phyloP scores from a whole-genome alignment of 2,888 invertebrate species.

The Taenaris catops region DNA sequence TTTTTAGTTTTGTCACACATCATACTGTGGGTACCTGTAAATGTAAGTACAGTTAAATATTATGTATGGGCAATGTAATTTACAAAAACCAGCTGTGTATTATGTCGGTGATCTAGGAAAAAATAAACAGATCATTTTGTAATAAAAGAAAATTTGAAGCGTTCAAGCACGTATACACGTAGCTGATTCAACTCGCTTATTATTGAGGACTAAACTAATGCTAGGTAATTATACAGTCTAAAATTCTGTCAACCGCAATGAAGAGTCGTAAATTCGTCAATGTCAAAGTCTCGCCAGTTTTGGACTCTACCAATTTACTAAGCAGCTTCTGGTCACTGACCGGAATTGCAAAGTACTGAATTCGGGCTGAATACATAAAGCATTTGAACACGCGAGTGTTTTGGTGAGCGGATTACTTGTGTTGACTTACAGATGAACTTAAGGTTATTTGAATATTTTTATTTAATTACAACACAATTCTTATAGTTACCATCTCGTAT shows the following conservation, averaged over 20 bases:
- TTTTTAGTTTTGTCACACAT: no score
- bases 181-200: no score
- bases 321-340: slow-evolving; percentile 31
- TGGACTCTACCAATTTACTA: slow-evolving; percentile 26
- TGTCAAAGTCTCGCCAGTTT: slow-evolving; percentile 47
- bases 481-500: no score
- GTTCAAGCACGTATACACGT: no score
- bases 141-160: background rate
- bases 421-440: slow-evolving; percentile 11
- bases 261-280: slow-evolving; percentile 54
- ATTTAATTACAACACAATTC: no score
- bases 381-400: slow-evolving; percentile 18
- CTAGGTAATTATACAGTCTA: slow-evolving; percentile 5
- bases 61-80: no score
- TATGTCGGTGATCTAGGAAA: no score
- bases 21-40: background rate
- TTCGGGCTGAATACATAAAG: slow-evolving; percentile 19
- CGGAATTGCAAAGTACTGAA: slow-evolving; percentile 36
- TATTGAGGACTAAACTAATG: no score
- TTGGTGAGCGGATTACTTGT: slow-evolving; percentile 4
- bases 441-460: background rate
- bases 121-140: background rate
- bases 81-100: no score
- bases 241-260: slow-evolving; percentile 27
- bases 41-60: no score